These are phyloP conservation scores for Aproaerema taeniolella DNA, from an alignment of 2,888 invertebrate species.

Conservation along the genomic window DNA sequence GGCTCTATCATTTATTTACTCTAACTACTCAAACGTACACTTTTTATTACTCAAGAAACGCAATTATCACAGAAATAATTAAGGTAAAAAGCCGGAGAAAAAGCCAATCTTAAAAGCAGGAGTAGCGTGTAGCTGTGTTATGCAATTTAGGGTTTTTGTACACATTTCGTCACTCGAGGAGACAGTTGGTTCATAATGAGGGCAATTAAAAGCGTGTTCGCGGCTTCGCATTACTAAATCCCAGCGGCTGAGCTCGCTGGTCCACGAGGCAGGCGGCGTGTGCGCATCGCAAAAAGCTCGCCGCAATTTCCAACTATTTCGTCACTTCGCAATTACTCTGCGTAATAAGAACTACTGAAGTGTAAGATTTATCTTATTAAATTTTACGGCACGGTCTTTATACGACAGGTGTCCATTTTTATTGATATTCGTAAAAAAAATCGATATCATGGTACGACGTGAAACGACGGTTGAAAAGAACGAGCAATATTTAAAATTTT, in stretches of 20 bases:
- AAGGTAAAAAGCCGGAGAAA: slow-evolving; percentile 17
- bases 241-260: slow-evolving; percentile 34
- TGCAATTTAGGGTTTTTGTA: slow-evolving; percentile 50
- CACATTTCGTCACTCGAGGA: slow-evolving; percentile 55
- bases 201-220: slow-evolving; percentile 57
- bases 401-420: slow-evolving; percentile 8
- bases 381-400: slow-evolving; percentile 15
- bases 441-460: too few species aligned
- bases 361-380: slow-evolving; percentile 20
- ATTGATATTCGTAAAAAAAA: slow-evolving; percentile 4
- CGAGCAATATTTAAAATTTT: too few species aligned
- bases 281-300: slow-evolving; percentile 47
- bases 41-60: slow-evolving; percentile 16
- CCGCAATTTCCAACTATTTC: slow-evolving; percentile 47
- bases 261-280: slow-evolving; percentile 41
- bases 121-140: slow-evolving; percentile 33
- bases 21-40: slow-evolving; percentile 13
- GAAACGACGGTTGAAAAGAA: too few species aligned
- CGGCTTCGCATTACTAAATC: slow-evolving; percentile 43
- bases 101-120: slow-evolving; percentile 24
- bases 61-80: slow-evolving; percentile 16
- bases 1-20: slow-evolving; percentile 31
- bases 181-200: slow-evolving; percentile 56
- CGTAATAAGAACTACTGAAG: slow-evolving; percentile 29
- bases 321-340: slow-evolving; percentile 47